Evolutionary conservation across 2,113 vertebrate genomes (phyloP).

Genomic region (Paedocypris sp.): DNA sequence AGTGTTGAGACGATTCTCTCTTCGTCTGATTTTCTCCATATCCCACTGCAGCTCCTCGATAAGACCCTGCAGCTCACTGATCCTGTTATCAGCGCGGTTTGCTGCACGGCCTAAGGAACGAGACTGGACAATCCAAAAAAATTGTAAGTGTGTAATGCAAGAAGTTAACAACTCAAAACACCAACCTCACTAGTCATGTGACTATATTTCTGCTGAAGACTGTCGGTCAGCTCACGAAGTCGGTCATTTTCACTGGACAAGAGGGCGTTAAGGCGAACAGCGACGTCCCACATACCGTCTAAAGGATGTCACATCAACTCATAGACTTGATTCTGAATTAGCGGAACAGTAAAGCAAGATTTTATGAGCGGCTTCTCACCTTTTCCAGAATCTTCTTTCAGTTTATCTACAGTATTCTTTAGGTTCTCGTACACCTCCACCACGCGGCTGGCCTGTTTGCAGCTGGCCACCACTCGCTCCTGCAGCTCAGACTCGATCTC

Average conservation of each 20-base stretch:
- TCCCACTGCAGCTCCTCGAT: constrained; percentile 96
- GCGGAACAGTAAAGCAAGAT: neutral
- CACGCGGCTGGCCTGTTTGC: constrained; percentile 73
- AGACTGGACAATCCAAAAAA: constrained; percentile 42
- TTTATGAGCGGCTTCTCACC: no score
- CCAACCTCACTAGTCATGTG: constrained; percentile 84
- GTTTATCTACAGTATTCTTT: constrained; percentile 56
- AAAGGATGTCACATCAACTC: neutral
- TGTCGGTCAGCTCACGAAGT: constrained; percentile 75
- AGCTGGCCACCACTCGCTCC: constrained; percentile 82
- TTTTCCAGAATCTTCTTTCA: constrained; percentile 49
- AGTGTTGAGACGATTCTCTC: constrained; percentile 84
- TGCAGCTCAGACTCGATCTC: constrained; percentile 93
- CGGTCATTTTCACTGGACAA: constrained; percentile 74
- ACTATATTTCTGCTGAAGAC: constrained; percentile 81
- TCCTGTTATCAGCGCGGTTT: constrained; percentile 79
- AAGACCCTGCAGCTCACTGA: constrained; percentile 80
- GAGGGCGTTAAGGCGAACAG: constrained; percentile 72
- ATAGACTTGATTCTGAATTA: neutral
- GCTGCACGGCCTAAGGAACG: constrained; percentile 71
- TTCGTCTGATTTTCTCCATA: constrained; percentile 88
- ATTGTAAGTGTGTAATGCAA: neutral
- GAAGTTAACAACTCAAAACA: neutral
- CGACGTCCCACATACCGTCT: constrained; percentile 73
- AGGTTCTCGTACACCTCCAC: constrained; percentile 76